A percentile compares a stretch with the other conserved stretches of the same genome.
Conservation (phyloP, 2,888 invertebrate genomes). For the Heliconius charithonia region DNA sequence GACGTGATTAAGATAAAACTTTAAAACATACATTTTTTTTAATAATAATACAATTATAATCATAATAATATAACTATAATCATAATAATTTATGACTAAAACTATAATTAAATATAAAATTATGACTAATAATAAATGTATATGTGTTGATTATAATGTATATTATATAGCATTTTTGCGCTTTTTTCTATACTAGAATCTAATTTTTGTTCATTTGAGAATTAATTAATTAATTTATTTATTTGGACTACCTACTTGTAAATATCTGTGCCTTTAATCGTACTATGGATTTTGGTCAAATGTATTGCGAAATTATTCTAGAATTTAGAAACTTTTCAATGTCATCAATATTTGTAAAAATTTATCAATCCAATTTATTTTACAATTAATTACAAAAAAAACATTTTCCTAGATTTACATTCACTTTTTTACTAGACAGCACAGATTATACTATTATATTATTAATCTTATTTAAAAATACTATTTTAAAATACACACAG, state of each 20-base stretch:
- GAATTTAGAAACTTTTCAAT: neutral
- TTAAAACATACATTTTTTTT: slow-evolving; percentile 2
- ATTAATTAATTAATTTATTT: neutral
- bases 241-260: slow-evolving; percentile 6
- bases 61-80: neutral
- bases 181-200: neutral
- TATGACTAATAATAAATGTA: neutral
- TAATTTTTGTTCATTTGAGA: neutral
- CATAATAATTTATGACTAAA: slow-evolving; percentile 4
- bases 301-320: neutral
- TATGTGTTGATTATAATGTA: neutral
- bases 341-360: too few species aligned
- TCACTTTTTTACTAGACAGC: neutral
- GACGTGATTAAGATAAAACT: slow-evolving; percentile 32
- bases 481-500: neutral
- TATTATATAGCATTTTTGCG: slow-evolving; percentile 7
- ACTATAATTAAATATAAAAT: slow-evolving; percentile 3
- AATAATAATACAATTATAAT: neutral
- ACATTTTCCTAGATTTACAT: too few species aligned
- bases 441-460: slow-evolving; percentile 7
- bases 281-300: neutral
- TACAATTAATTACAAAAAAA: neutral
- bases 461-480: slow-evolving; percentile 10
- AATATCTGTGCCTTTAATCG: slow-evolving; percentile 6
- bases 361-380: too few species aligned